Conservation (phyloP, 2,797 vertebrate species). For the Acanthurus leucopareius region DNA sequence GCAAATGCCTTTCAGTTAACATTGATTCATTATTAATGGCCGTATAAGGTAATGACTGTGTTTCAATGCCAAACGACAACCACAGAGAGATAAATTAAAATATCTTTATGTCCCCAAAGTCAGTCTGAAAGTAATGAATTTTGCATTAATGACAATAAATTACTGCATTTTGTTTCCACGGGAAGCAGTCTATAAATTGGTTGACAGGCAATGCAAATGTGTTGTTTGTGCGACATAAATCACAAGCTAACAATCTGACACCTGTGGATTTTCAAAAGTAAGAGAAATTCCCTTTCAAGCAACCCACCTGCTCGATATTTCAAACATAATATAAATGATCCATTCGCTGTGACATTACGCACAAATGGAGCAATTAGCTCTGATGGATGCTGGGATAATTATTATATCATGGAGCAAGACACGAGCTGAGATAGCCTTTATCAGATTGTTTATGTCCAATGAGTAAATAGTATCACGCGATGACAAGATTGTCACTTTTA, state of each 20-base stretch:
- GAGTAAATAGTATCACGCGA: conserved; percentile 48
- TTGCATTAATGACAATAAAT: conserved; percentile 68
- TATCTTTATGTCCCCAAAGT: conserved; percentile 56
- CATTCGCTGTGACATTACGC: conserved; percentile 36
- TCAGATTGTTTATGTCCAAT: conserved; percentile 42
- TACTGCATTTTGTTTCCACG: conserved; percentile 59
- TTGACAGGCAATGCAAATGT: conserved; percentile 69
- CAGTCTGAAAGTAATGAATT: conserved; percentile 63
- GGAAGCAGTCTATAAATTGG: conserved; percentile 67
- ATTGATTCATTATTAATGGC: conserved; percentile 61
- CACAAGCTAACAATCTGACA: conserved; percentile 61
- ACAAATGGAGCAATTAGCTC: conserved; percentile 62
- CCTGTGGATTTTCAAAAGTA: conserved; percentile 69
- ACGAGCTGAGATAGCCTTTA: conserved; percentile 21
- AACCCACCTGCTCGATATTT: conserved; percentile 59
- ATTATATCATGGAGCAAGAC: conserved; percentile 40
- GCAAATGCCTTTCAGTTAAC: conserved; percentile 58
- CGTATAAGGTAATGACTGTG: conserved; percentile 66
- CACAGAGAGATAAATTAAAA: conserved; percentile 66
- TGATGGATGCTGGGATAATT: conserved; percentile 57
- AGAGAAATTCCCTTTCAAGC: conserved; percentile 52
- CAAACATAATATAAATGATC: conserved; percentile 48
- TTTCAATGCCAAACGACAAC: conserved; percentile 73
- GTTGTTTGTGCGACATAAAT: conserved; percentile 70
- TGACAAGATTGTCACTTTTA: conserved; percentile 56